Percentiles rank a stretch among this genome's conserved stretches.
Evolutionary conservation across 2,888 invertebrate species (phyloP).

Genomic region (Agrypnus murinus): DNA sequence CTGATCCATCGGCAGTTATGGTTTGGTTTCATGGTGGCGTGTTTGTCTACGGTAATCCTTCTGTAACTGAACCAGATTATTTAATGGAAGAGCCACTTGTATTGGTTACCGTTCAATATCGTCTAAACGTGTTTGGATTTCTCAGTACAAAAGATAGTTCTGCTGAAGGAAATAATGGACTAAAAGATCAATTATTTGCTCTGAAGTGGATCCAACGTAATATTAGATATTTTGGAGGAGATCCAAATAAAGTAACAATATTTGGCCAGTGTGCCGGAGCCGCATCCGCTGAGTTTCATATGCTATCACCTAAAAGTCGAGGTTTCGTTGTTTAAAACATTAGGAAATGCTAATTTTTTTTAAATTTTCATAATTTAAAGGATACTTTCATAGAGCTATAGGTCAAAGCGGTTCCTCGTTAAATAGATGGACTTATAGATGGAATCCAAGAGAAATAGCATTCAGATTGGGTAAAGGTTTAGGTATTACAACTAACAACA

Average conservation of each 20-base stretch:
- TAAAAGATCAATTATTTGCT: conserved; percentile 51
- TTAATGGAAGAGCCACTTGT: conserved; percentile 57
- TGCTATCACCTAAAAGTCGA: conserved; percentile 43
- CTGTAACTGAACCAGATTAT: conserved; percentile 51
- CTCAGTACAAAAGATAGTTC: conserved; percentile 55
- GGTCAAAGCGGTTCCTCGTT: conserved; percentile 42
- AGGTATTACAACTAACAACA: conserved; percentile 23
- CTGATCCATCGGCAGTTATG: conserved; percentile 56
- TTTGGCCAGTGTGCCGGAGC: conserved; percentile 54
- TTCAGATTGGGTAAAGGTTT: conserved; percentile 22
- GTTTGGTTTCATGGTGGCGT: conserved; percentile 58
- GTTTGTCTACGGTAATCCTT: conserved; percentile 52
- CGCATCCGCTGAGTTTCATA: conserved; percentile 48
- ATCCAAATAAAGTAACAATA: conserved; percentile 50
- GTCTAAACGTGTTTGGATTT: conserved; percentile 52
- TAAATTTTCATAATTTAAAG: too few relatives aligned
- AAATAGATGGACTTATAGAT: conserved; percentile 36
- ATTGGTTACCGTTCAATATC: conserved; percentile 52
- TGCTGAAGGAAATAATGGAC: conserved; percentile 55
- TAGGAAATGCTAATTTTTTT: background rate
- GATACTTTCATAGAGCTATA: conserved; percentile 42
- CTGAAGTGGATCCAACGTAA: conserved; percentile 49
- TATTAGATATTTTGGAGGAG: conserved; percentile 52
- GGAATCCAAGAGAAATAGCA: conserved; percentile 20
- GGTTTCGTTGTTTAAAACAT: conserved; percentile 18